Evolutionary conservation across 92 coral and sea anemone genomes (phyloP), one percentile per base, ranked within the genome.

Genomic region (Phymanthus crucifer): DNA sequence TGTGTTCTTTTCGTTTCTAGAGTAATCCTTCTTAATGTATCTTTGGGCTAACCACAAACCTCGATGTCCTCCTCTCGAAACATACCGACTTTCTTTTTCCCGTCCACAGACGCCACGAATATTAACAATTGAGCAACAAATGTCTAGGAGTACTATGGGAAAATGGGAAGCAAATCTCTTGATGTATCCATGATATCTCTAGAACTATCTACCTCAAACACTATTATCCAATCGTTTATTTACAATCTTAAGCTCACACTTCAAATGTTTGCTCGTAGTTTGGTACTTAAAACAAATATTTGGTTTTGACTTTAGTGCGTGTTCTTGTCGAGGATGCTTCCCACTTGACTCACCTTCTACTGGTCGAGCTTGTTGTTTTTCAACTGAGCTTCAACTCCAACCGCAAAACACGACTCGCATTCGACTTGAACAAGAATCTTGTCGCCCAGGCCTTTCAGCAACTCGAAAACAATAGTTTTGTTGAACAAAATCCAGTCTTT

Each of bases 281-380:
- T 24, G 68, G 32, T 61, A 34, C 68, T 61, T 61, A 61, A n/a
- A 61, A 61, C 34, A 61, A 61, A 61, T 61, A 61, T 61, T 61
- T 61, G 68, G 18, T 61, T 61, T 61, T 29, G 14, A 61, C 12
- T 14, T 61, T 24, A 27, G 34, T 6, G 13, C 35, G 29, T 26
- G 33, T 61, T 61, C 27, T 61, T 1, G 14, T 24, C 10, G 6
- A 61, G 68, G 34, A 61, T 61, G 68, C 12, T 61, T 24, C 29
- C 68, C 29, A 61, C 68, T 61, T 61, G 29, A 61, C 68, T 61
- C 10, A 61, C 68, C 68, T 61, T 61, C 17, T 16, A 4, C 32
- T 61, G 34, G n/a, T n/a, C n/a, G 68, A 7, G 14, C 29, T 61
- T 27, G 36, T 29, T 61, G 33, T 61, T 29, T 24, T 61, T 61